These are phyloP conservation scores for Motacilla alba DNA, from an alignment of 2,113 vertebrate species.

Conservation along the genomic window DNA sequence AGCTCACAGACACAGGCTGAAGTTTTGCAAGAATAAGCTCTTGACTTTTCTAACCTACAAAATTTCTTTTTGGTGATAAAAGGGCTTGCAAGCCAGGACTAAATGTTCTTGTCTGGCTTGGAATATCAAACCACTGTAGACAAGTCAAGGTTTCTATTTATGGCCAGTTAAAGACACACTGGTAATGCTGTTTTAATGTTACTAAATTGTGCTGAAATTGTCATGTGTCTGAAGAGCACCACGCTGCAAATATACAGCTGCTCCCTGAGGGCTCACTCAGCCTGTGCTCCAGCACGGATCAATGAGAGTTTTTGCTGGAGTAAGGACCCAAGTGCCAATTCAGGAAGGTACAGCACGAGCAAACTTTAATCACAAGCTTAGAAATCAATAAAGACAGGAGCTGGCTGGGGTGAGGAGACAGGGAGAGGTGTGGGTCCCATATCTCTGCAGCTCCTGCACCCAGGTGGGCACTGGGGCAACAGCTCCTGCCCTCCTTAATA, in stretches of 20 bases:
- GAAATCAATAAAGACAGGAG: not conserved
- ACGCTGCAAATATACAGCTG: not conserved
- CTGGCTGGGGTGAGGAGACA: not conserved
- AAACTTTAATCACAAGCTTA: constrained; percentile 25
- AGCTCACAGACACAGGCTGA: not conserved
- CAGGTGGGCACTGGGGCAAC: fast-evolving
- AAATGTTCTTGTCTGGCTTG: not conserved
- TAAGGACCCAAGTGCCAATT: not conserved
- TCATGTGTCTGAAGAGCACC: constrained; percentile 27
- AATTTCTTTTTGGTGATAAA: constrained; percentile 29
- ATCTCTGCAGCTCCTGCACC: not conserved
- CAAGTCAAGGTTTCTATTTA: constrained; percentile 12
- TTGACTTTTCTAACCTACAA: constrained; percentile 11
- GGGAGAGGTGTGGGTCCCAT: not conserved
- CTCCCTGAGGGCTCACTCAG: not conserved
- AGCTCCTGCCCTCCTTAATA: not conserved
- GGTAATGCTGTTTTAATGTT: constrained; percentile 35
- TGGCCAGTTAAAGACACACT: not conserved
- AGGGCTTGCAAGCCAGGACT: not conserved
- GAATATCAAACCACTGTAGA: not conserved
- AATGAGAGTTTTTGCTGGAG: constrained; percentile 11
- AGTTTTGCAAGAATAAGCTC: constrained; percentile 31
- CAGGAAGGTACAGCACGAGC: not conserved
- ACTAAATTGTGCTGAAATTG: constrained; percentile 40
- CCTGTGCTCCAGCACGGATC: constrained; percentile 12